Base-by-base conservation (phyloP, 2,888 invertebrate genomes). In the Stenodera caucasica region DNA sequence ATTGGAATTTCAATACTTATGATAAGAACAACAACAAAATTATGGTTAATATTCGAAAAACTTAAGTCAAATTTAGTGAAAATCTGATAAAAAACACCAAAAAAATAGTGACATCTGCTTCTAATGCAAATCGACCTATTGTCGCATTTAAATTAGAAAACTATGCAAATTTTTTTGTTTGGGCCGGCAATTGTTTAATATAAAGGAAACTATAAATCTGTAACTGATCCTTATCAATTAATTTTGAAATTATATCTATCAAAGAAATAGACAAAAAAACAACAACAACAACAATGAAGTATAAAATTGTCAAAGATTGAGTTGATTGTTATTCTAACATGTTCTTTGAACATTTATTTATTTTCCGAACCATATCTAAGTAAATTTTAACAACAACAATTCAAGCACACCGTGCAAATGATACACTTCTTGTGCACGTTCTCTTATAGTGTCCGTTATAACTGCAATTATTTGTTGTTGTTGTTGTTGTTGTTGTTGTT, bases 401-500 rank as follows among this genome's bases (percentile, higher is more conserved):
- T 33, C 33, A 26, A 21, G 14, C 18, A 40, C 18, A 40, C 37
- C 37, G 37, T 40, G 64, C 62, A 61, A 64, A 62, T 66, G 66
- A 66, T 66, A 66, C 60, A 66, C 62, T 66, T 66, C 64, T 55
- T 49, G 53, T 61, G 66, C 64, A 64, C 66, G 66, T 66, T 65
- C 45, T 57, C 8, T n/a, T n/a, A n/a, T 57, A 32, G 29, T 26
- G 21, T 40, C 37, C 37, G 37, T 40, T 40, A 40, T 52, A 45
- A 30, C 30, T 45, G 29, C 40, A 57, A 57, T 57, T 57, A 57
- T 53, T n/a, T n/a, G n/a, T n/a, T n/a, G n/a, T n/a, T n/a, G n/a
- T n/a, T n/a, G n/a, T n/a, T n/a, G n/a, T n/a, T n/a, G n/a, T n/a
- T n/a, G n/a, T n/a, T n/a, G n/a, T 60, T 18, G 37, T 40, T 15